phyloP scores from a whole-genome alignment of 2,797 vertebrate species.

The Oryzias sinensis region DNA sequence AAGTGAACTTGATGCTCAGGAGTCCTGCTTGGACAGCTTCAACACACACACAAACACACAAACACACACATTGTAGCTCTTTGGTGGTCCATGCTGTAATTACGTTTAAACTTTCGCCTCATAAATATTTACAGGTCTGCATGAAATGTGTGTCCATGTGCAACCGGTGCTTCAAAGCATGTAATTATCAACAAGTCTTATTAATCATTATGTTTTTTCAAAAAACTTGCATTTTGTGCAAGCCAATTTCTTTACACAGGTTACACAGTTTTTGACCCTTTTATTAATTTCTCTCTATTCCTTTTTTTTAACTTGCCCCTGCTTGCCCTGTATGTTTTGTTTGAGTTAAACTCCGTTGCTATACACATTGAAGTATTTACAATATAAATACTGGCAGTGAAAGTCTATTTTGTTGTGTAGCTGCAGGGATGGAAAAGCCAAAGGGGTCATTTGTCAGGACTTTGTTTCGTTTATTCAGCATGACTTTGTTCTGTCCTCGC shows the following conservation, averaged over 20 bases:
- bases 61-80: neutral
- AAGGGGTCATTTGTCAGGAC: constrained; percentile 27
- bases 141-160: constrained; percentile 20
- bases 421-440: constrained; percentile 35
- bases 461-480: constrained; percentile 14
- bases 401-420: constrained; percentile 23
- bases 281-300: constrained; percentile 1
- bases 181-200: no score
- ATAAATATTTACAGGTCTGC: constrained; percentile 65
- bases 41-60: constrained; percentile 1
- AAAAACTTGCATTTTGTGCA: no score
- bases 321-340: constrained; percentile 42
- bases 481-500: constrained; percentile 6
- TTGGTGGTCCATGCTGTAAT: no score
- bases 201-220: no score
- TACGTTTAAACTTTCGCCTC: constrained; percentile 17
- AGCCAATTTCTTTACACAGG: constrained; percentile 50
- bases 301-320: constrained; percentile 41
- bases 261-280: constrained; percentile 63
- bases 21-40: constrained; percentile 8
- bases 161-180: no score
- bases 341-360: constrained; percentile 43
- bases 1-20: constrained; percentile 15
- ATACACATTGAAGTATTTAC: constrained; percentile 52
- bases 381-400: constrained; percentile 53